Percentiles rank a stretch among this genome's conserved stretches.
Evolutionary conservation across 2,113 vertebrate species (phyloP).

Genomic region (Oreotrochilus melanogaster): DNA sequence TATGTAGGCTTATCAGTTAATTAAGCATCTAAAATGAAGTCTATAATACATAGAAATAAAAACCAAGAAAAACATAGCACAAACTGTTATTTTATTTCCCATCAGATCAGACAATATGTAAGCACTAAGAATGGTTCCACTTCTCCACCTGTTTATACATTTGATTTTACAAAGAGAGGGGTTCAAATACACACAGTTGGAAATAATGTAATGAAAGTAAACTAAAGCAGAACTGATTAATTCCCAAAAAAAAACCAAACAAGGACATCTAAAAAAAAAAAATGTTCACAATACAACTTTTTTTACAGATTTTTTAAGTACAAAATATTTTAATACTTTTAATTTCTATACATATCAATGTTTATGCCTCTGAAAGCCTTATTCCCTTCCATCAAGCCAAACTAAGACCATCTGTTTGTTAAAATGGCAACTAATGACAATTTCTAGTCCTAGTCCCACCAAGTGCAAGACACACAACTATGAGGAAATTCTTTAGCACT

Average conservation of each 20-base stretch:
- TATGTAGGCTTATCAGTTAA: not conserved
- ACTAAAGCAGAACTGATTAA: not conserved
- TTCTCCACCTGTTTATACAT: not conserved
- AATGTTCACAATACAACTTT: not conserved
- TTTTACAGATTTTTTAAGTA: not conserved
- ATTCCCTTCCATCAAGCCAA: slow-evolving; percentile 15
- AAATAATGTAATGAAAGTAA: not conserved
- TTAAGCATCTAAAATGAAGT: not conserved
- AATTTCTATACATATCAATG: slow-evolving; percentile 75
- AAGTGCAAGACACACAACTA: not conserved
- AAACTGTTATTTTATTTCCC: not conserved
- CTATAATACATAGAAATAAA: not conserved
- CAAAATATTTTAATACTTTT: not conserved
- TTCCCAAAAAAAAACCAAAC: not conserved
- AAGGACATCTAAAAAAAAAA: not conserved
- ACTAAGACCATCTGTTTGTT: slow-evolving; percentile 8
- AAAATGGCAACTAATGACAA: slow-evolving; percentile 19
- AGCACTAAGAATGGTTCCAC: not conserved
- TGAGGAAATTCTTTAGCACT: not conserved
- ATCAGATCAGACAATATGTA: not conserved
- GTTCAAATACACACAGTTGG: not conserved
- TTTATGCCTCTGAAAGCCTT: slow-evolving; percentile 67
- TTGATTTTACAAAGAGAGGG: not conserved
- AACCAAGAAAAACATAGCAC: rapidly evolving
- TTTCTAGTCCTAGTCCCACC: not conserved